phyloP scores from a whole-genome alignment of 2,888 invertebrate species.

The Hanleya hanleyi region DNA sequence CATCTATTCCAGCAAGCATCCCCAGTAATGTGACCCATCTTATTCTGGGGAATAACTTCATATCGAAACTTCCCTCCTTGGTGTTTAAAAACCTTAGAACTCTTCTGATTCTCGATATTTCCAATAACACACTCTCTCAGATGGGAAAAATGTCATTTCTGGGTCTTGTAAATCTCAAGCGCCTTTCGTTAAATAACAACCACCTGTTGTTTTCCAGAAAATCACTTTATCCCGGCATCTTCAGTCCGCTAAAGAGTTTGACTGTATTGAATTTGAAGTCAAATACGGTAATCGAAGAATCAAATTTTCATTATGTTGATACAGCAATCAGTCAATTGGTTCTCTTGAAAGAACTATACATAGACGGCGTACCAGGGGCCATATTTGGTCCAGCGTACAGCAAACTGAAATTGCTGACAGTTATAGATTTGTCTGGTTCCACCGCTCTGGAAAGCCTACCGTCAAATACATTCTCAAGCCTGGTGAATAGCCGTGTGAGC shows the following conservation, averaged over 20 bases:
- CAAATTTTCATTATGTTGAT: background rate
- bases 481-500: background rate
- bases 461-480: background rate
- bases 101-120: background rate
- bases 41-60: background rate
- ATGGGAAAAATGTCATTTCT: background rate
- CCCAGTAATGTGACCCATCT: background rate
- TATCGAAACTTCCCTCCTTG: background rate
- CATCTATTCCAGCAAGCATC: background rate
- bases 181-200: background rate
- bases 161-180: background rate
- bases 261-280: background rate
- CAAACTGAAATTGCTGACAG: background rate
- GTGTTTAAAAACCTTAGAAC: background rate
- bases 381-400: background rate
- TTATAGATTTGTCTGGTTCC: background rate
- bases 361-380: background rate
- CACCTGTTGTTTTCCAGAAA: background rate
- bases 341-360: background rate
- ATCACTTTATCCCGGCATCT: background rate
- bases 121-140: background rate
- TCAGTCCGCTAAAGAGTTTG: background rate
- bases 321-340: background rate
- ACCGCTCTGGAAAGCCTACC: background rate
- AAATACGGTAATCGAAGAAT: background rate